These are phyloP conservation scores for Manacus vitellinus DNA, from an alignment of 2,113 vertebrate genomes.

Conservation along the genomic window DNA sequence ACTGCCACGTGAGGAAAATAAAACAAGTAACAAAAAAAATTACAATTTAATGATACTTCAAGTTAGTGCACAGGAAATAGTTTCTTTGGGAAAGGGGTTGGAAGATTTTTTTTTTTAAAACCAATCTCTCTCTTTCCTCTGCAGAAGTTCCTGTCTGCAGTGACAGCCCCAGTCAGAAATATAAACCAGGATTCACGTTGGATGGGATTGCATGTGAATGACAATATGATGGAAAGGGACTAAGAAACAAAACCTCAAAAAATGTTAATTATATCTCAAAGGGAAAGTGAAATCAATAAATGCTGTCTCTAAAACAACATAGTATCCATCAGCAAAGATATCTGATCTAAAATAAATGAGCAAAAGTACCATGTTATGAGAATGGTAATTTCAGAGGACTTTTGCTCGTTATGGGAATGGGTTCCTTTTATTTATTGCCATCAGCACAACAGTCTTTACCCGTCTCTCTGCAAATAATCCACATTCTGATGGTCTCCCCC, in stretches of 20 bases:
- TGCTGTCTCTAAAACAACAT: neutral
- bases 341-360: neutral
- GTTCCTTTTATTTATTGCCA: neutral
- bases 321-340: neutral
- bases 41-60: constrained; percentile 1
- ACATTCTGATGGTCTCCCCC: neutral
- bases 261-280: constrained; percentile 41
- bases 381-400: neutral
- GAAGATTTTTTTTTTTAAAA: constrained; percentile 4
- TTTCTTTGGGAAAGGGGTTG: neutral
- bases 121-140: neutral
- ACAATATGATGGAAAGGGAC: neutral
- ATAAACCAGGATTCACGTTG: neutral
- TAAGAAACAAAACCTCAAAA: neutral
- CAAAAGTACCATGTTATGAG: neutral
- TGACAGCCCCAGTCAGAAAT: neutral
- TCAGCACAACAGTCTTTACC: neutral
- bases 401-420: neutral
- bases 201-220: neutral
- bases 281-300: constrained; percentile 30
- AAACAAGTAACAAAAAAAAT: neutral
- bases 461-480: neutral
- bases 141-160: neutral
- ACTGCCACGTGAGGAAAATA: constrained; percentile 58
- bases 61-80: neutral